phyloP scores from a whole-genome alignment of 2,113 vertebrate genomes.

The Peromyscus californicus region DNA sequence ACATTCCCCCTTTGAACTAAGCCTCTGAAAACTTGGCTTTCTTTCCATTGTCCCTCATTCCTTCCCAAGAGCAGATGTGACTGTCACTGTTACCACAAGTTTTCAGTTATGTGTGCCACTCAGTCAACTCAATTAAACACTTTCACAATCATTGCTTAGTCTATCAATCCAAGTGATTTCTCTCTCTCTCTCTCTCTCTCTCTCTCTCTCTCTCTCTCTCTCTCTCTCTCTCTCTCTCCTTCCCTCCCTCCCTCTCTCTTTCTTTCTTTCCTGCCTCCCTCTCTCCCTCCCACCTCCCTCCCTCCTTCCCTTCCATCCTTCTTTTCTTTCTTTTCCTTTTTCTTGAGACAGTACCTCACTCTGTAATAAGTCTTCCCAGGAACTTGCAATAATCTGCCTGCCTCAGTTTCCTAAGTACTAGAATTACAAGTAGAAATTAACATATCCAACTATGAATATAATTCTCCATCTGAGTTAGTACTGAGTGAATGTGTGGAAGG shows the following conservation, averaged over 20 bases:
- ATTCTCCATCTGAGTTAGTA: too few relatives aligned
- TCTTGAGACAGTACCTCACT: neutral
- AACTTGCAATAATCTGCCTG: neutral
- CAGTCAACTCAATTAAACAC: too few relatives aligned
- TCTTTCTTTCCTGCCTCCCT: too few relatives aligned
- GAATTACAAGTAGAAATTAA: too few relatives aligned
- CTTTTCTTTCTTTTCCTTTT: neutral
- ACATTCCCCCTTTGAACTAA: neutral
- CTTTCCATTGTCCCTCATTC: neutral
- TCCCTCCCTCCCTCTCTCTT: too few relatives aligned
- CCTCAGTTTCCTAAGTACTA: neutral
- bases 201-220: too few relatives aligned
- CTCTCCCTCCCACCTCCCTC: too few relatives aligned
- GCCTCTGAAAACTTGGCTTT: neutral
- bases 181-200: rapidly evolving
- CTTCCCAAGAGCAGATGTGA: neutral
- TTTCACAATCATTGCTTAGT: neutral
- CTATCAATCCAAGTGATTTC: neutral
- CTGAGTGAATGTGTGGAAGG: neutral
- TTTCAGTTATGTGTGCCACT: neutral
- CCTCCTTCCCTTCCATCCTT: too few relatives aligned
- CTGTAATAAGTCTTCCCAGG: neutral
- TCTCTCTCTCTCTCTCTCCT: too few relatives aligned
- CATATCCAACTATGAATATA: too few relatives aligned
- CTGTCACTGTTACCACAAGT: too few relatives aligned